Evolutionary conservation across 2,888 invertebrate genomes (phyloP), one percentile per base, ranked within the genome.

Genomic region (Cantharis nigra): DNA sequence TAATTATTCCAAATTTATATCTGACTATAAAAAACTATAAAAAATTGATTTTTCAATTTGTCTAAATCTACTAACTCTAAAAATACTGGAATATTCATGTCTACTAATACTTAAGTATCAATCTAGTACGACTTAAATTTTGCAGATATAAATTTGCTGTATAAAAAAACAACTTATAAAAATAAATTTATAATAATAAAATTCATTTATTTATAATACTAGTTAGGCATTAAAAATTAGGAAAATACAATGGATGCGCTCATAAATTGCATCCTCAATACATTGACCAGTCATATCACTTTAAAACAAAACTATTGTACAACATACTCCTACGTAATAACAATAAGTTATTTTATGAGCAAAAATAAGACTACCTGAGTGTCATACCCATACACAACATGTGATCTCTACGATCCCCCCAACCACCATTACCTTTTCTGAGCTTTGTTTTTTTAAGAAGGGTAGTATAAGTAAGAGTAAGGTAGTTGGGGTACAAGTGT

Each of bases 381-480:
- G 94, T 93, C 92, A 94, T 94, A 81, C 94, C 93, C 63, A 93
- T 89, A 89, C 97, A 98, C 18, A 98, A 89, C 83, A 93, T 91
- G 85, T 94, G 95, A 89, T 98, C 97, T 79, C 97, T 91, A 11
- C 91, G 87, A 86, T 99, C 99, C 9, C 98, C 98, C 99, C 99
- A 99, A 0, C 99, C 99, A 0, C 99, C 99, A 86, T 99, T 99
- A 0, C 96, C 97, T 87, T 96, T 97, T 9, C 94, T 91, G 3
- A 96, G 89, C 84, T 94, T 94, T 0, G 93, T 92, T 82, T 94
- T 95, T 82, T 95, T 93, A 0, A 93, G 91, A 9, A 93, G 90
- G 11, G 92, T 92, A 63, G 92, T 91, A 77, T 93, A 91, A 2
- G 92, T 92, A 71, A 93, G 88, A 65, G 92, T 92, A 73, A 96